Evolutionary conservation across 1,140 invertebrate species (phyloP).

Genomic region (Metaphire vulgaris): DNA sequence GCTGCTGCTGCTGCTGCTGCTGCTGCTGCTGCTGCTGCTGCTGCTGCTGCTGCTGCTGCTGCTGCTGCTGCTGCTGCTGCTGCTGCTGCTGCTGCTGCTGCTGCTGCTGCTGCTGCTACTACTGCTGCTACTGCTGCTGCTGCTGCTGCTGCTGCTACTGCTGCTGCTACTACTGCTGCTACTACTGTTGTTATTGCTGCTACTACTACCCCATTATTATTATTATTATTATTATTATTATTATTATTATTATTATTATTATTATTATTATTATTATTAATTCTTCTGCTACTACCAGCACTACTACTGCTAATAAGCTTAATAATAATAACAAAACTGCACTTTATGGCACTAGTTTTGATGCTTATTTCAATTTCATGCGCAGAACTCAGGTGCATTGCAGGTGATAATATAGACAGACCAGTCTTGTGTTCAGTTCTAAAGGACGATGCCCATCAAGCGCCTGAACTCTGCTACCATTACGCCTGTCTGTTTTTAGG

Average conservation of each 20-base stretch:
- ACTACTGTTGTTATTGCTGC: conserved; percentile 16
- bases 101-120: not conserved
- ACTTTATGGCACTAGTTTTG: no score
- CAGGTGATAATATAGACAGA: no score
- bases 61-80: not conserved
- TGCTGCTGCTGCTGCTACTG: conserved; percentile 26
- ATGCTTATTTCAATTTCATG: no score
- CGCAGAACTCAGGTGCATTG: no score
- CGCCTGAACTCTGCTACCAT: no score
- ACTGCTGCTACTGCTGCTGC: conserved; percentile 22
- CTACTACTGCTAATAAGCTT: conserved; percentile 17
- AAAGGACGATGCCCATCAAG: no score
- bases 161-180: conserved; percentile 21
- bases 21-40: conserved; percentile 16
- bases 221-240: conserved; percentile 22
- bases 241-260: conserved; percentile 24
- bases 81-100: not conserved
- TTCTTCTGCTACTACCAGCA: conserved; percentile 20
- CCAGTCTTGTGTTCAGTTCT: no score
- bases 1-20: conserved; percentile 13
- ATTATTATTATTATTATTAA: conserved; percentile 26
- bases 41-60: not conserved
- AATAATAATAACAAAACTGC: not conserved
- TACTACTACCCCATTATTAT: conserved; percentile 6
- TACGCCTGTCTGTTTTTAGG: conserved; percentile 20